A percentile compares a stretch with the other conserved stretches of the same genome.
Evolutionary conservation across 92 coral and sea anemone species (phyloP).

Genomic region (Palythoa grandis): DNA sequence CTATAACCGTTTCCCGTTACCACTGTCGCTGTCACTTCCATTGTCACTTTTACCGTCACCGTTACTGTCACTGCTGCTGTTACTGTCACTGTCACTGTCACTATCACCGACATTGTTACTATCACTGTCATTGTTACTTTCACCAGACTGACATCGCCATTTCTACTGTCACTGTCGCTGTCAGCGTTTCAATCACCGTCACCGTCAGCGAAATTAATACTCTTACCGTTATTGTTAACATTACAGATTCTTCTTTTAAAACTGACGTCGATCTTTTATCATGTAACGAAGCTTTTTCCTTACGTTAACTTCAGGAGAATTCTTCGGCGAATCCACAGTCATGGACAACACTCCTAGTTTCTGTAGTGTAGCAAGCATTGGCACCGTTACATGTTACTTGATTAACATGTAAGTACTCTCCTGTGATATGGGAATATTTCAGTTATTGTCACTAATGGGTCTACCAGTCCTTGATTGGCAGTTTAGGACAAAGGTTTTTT

Average conservation of each 20-base stretch:
- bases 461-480: no score
- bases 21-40: background rate
- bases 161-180: background rate
- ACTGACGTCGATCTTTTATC: background rate
- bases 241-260: no score
- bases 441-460: no score
- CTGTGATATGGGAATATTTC: background rate
- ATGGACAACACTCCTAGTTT: constrained; percentile 78
- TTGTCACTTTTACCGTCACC: background rate
- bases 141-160: background rate
- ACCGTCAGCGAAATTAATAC: background rate
- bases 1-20: no score
- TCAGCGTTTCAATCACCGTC: background rate
- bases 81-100: background rate
- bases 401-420: constrained; percentile 82
- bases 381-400: constrained; percentile 91
- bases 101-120: background rate
- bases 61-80: background rate
- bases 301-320: constrained; percentile 60
- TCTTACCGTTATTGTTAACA: background rate
- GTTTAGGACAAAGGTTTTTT: no score
- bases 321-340: constrained; percentile 85
- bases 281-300: background rate
- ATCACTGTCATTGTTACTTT: background rate
- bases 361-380: constrained; percentile 91